Evolutionary conservation across 2,113 vertebrate species (phyloP).

Genomic region (Rallus limicola): DNA sequence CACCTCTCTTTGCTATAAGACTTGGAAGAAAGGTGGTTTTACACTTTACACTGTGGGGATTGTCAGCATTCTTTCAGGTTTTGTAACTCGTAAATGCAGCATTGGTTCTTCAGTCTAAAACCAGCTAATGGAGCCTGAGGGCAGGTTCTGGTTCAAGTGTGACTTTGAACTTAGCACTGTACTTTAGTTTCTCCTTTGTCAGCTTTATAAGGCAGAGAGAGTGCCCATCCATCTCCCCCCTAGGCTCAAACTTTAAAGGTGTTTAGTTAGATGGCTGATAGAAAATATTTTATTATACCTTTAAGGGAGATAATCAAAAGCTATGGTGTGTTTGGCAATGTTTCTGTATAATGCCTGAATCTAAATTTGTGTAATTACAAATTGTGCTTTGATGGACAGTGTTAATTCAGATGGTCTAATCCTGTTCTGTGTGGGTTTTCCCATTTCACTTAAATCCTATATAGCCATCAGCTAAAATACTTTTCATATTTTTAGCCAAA

Average conservation of each 20-base stretch:
- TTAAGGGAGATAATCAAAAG: neutral
- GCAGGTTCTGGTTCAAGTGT: neutral
- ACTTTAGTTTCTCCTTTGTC: neutral
- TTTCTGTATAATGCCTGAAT: neutral
- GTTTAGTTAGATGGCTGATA: neutral
- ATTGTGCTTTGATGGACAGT: neutral
- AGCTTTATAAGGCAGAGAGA: neutral
- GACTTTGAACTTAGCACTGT: neutral
- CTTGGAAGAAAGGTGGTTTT: neutral
- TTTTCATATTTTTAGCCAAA: neutral
- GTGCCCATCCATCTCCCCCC: neutral
- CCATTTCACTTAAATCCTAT: neutral
- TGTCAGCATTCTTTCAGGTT: neutral
- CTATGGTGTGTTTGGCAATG: neutral
- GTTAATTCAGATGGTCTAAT: neutral
- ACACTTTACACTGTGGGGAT: neutral
- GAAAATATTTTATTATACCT: neutral
- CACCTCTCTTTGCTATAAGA: neutral
- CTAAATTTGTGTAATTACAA: neutral
- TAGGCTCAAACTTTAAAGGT: neutral
- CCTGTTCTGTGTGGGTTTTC: neutral
- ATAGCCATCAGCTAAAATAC: neutral
- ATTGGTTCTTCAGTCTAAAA: neutral
- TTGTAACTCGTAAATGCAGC: neutral
- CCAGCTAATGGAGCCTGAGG: neutral